phyloP scores from a whole-genome alignment of 1,140 invertebrate genomes.

The Thereuonema tuberculata region DNA sequence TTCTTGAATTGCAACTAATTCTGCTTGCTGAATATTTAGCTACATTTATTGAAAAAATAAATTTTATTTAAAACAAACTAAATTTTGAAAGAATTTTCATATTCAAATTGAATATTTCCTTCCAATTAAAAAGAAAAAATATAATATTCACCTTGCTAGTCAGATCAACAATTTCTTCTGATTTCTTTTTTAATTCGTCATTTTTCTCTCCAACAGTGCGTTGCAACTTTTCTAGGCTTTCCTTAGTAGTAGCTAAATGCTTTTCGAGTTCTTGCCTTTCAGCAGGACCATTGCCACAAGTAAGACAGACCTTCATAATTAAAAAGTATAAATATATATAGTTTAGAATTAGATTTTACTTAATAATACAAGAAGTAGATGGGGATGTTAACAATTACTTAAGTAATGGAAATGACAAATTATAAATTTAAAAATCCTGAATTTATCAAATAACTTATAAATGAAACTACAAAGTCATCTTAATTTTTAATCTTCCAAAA shows the following conservation, averaged over 20 bases:
- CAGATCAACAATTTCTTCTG: conserved; percentile 60
- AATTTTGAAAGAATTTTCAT: background rate
- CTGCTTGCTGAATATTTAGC: conserved; percentile 64
- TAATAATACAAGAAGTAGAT: too few species aligned
- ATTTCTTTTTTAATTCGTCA: conserved; percentile 61
- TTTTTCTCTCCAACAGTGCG: conserved; percentile 56
- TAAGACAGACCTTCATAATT: conserved; percentile 1
- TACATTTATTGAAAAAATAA: conserved; percentile 25
- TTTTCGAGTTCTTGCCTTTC: conserved; percentile 34
- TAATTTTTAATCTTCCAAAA: too few species aligned
- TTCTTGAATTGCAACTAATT: conserved; percentile 59
- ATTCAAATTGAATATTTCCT: conserved; percentile 13
- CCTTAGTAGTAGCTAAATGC: conserved; percentile 37
- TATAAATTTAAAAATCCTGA: too few species aligned
- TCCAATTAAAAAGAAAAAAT: conserved; percentile 6
- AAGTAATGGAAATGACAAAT: too few species aligned
- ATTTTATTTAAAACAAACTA: background rate
- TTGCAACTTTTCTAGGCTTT: conserved; percentile 50
- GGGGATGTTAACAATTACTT: too few species aligned
- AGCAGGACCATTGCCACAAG: conserved; percentile 11
- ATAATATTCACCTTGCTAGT: conserved; percentile 51
- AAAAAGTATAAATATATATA: background rate
- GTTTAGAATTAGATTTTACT: too few species aligned
- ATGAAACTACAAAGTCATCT: too few species aligned
- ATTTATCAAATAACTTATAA: too few species aligned